A percentile compares a stretch with the other conserved stretches of the same genome.
phyloP scores from a whole-genome alignment of 2,113 vertebrate genomes.

The Hystrix cristata region DNA sequence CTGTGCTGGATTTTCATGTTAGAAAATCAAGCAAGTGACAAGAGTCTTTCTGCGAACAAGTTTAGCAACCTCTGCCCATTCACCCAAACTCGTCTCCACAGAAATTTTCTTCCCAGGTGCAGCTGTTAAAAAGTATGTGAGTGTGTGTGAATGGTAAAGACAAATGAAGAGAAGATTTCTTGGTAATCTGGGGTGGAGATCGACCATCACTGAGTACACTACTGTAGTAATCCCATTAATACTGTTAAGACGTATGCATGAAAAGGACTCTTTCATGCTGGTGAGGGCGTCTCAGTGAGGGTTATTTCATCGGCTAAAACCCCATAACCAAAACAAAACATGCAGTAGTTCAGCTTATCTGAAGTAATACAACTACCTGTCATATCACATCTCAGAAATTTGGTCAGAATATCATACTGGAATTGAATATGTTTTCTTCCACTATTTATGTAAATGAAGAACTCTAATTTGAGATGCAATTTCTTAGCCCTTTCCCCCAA shows the following conservation, averaged over 20 bases:
- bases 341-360: background rate
- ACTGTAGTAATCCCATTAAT: background rate
- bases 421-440: background rate
- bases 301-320: background rate
- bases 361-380: background rate
- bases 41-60: background rate
- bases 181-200: background rate
- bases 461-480: background rate
- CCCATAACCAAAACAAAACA: background rate
- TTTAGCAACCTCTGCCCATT: background rate
- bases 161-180: background rate
- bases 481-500: background rate
- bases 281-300: background rate
- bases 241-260: background rate
- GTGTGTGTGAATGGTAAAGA: background rate
- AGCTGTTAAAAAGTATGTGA: background rate
- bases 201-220: background rate
- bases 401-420: background rate
- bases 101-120: background rate
- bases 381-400: constrained; percentile 5
- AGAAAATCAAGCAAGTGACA: background rate
- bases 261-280: background rate
- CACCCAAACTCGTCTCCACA: background rate
- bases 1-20: background rate
- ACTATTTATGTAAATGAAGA: background rate